A percentile compares a stretch with the other conserved stretches of the same genome.
phyloP scores from a whole-genome alignment of 2,888 invertebrate genomes.

The Oithona nana region DNA sequence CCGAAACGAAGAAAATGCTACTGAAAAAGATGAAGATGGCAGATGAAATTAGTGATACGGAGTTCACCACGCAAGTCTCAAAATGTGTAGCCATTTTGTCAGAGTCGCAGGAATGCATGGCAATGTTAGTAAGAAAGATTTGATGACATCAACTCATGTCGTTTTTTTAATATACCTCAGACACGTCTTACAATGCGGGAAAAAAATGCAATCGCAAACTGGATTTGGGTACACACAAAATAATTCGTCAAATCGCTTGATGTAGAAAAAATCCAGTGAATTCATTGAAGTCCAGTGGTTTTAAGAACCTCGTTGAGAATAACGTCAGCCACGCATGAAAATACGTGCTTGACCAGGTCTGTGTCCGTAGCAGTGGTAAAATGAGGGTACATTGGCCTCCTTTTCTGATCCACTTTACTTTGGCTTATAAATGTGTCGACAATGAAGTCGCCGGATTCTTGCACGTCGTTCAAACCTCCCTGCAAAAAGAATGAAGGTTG shows the following conservation, averaged over 20 bases:
- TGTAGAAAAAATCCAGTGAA: not conserved
- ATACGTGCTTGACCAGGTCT: not conserved
- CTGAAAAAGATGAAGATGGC: not conserved
- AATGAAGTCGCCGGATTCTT: constrained; percentile 6
- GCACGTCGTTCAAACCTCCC: not conserved
- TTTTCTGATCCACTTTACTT: not conserved
- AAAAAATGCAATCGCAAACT: too few relatives aligned
- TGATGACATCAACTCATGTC: too few relatives aligned
- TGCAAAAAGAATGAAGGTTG: too few relatives aligned
- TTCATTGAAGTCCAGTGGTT: not conserved
- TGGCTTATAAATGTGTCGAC: constrained; percentile 1
- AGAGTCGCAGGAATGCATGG: constrained; percentile 2
- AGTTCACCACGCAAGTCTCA: not conserved
- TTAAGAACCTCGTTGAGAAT: constrained; percentile 4
- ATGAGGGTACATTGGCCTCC: constrained; percentile 4
- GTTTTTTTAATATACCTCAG: too few relatives aligned
- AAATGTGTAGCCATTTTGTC: not conserved
- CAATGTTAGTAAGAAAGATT: not conserved
- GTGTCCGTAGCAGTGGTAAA: constrained; percentile 13
- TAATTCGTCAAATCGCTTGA: too few relatives aligned
- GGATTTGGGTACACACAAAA: too few relatives aligned
- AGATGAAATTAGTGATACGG: not conserved
- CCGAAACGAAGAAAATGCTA: not conserved
- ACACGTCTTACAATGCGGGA: not conserved
- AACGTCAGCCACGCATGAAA: constrained; percentile 4